Evolutionary conservation across 2,113 vertebrate species (phyloP), one percentile per base, ranked within the genome.

Genomic region (Psilopsiagon aurifrons): DNA sequence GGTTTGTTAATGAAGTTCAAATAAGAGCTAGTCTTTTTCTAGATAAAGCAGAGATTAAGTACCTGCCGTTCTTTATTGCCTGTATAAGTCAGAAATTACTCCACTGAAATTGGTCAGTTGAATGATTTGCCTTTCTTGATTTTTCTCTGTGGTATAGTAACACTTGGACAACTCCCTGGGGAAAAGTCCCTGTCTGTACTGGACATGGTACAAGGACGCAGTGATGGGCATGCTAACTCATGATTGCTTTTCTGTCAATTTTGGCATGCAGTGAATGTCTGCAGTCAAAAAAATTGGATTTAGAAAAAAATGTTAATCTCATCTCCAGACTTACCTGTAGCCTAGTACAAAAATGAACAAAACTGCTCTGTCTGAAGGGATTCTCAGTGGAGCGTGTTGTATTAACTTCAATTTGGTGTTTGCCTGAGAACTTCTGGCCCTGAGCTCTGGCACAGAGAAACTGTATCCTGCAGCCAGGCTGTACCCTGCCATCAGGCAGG

Each of bases 311-410:
- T n/a, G 29, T 86, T 93, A 95, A 94, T 96, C 64, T 83, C 64
- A 46, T 83, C 73, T 94, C 91, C 86, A 97, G 94, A 97, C 8
- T 94, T 93, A 96, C 92, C 92, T 94, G 90, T 52, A 90, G 85
- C 70, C 75, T 62, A 83, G 79, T 25, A 64, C 12, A 90, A 76
- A 95, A 93, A 94, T 71, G 74, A 84, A 79, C 17, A 87, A 76
- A 81, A 79, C 52, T 39, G 43, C 78, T 86, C 37, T 46, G 57
- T 73, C 70, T 90, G 70, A 88, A 85, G 60, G 69, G 51, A 59
- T 93, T 94, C 63, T 83, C 88, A 69, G 63, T 35, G 25, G 59
- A 49, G 25, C 0, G 0, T 57, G 4, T 46, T 49, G 2, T 18
- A 51, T 74, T 83, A 77, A 76, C 87, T 93, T 83, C 71, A 94